Conservation (phyloP, 2,888 invertebrate species). For the Andrena bucephala region DNA sequence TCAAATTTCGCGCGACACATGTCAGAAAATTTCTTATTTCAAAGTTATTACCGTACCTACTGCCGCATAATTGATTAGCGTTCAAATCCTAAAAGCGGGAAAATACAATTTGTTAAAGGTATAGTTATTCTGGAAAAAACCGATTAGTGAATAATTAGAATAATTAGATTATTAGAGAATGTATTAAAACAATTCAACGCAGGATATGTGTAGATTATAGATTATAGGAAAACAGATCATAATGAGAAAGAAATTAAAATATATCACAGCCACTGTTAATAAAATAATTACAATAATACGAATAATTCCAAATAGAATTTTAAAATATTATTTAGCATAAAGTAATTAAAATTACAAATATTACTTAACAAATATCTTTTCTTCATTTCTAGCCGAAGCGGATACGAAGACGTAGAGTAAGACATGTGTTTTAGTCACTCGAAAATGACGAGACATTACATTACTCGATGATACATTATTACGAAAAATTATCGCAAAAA, state of each 20-base stretch:
- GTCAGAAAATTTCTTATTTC: no score
- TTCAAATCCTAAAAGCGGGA: no score
- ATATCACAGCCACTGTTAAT: background rate
- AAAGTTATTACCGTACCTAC: no score
- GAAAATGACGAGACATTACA: conserved; percentile 60
- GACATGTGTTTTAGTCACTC: conserved; percentile 70
- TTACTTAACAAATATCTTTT: conserved; percentile 51
- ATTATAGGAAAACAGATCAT: no score
- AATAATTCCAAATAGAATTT: background rate
- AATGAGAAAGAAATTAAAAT: no score
- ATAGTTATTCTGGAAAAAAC: no score
- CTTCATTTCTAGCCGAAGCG: conserved; percentile 81
- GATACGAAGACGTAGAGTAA: conserved; percentile 83
- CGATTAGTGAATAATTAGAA: no score
- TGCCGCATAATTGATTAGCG: no score
- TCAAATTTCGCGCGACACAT: background rate
- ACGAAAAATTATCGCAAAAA: background rate
- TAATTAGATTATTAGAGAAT: no score
- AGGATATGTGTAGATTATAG: no score
- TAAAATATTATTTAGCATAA: background rate
- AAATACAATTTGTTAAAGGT: no score
- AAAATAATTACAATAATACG: background rate
- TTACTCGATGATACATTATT: conserved; percentile 28
- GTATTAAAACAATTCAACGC: no score
- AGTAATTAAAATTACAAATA: conserved; percentile 9